phyloP scores from a whole-genome alignment of 2,113 vertebrate species.

The Calonectris borealis region DNA sequence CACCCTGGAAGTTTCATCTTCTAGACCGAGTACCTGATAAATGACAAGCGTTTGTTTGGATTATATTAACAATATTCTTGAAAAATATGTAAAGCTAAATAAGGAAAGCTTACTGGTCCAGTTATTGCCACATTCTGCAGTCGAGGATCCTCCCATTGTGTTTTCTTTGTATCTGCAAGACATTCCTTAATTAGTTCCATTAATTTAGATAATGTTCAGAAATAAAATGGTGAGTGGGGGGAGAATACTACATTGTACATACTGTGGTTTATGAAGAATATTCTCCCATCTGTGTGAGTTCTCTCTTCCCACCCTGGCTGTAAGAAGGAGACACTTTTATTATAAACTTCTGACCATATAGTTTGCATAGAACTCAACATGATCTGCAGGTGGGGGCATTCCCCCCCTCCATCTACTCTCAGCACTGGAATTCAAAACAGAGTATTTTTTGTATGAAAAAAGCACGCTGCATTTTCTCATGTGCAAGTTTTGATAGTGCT shows the following conservation, averaged over 20 bases:
- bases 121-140: slow-evolving; percentile 90
- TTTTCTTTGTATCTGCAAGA: slow-evolving; percentile 87
- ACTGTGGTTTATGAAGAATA: slow-evolving; percentile 99
- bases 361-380: background rate
- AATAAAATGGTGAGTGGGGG: background rate
- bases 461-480: background rate
- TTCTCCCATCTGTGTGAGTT: slow-evolving; percentile 89
- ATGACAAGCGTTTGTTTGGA: background rate
- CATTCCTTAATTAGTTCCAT: background rate
- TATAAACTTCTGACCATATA: background rate
- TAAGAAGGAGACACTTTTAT: background rate
- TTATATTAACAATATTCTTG: background rate
- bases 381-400: background rate
- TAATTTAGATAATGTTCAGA: background rate
- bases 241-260: slow-evolving; percentile 44
- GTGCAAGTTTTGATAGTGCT: background rate
- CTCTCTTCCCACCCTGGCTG: slow-evolving; percentile 98
- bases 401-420: background rate
- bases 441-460: background rate
- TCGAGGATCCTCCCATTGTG: slow-evolving; percentile 97
- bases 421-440: background rate
- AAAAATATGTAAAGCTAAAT: background rate
- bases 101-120: slow-evolving; percentile 86
- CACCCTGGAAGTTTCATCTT: background rate
- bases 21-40: background rate